These are phyloP conservation scores for Sussaba pulchella DNA, from an alignment of 2,888 invertebrate species.

Conservation along the genomic window DNA sequence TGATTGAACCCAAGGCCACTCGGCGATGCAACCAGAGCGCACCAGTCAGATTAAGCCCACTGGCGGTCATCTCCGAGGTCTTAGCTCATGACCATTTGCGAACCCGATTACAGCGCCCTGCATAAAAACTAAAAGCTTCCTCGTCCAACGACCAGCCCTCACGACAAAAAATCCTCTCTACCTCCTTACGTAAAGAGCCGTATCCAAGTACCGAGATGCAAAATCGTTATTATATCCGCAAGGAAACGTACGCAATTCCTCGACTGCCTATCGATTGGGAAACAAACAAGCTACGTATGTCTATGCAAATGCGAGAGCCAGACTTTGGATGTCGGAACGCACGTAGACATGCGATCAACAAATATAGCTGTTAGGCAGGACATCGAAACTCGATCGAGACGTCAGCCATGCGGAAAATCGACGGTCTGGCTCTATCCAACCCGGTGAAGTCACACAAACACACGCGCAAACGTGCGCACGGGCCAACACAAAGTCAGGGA, in stretches of 20 bases:
- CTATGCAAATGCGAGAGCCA: conserved; percentile 19
- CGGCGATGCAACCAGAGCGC: too few relatives aligned
- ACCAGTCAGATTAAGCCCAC: too few relatives aligned
- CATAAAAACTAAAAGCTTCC: too few relatives aligned
- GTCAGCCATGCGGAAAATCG: conserved; percentile 55
- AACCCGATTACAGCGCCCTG: too few relatives aligned
- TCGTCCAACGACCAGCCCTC: too few relatives aligned
- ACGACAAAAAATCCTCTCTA: too few relatives aligned
- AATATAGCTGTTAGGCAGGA: conserved; percentile 1
- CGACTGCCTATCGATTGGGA: not conserved
- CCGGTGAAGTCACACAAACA: conserved; percentile 4
- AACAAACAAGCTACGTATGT: conserved; percentile 3
- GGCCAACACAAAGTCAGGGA: not conserved
- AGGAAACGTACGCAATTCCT: conserved; percentile 1
- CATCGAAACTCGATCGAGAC: conserved; percentile 47
- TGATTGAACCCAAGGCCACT: too few relatives aligned
- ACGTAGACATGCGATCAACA: conserved; percentile 27
- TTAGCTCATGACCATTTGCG: too few relatives aligned
- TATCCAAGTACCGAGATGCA: not conserved
- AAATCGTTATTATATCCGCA: not conserved
- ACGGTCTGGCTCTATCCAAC: conserved; percentile 48
- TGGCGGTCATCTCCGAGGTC: too few relatives aligned
- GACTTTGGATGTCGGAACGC: conserved; percentile 14
- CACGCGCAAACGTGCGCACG: too few relatives aligned
- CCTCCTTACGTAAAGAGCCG: too few relatives aligned